These are phyloP conservation scores for Anoncus sp. DNA, from an alignment of 2,888 invertebrate species.

Conservation along the genomic window DNA sequence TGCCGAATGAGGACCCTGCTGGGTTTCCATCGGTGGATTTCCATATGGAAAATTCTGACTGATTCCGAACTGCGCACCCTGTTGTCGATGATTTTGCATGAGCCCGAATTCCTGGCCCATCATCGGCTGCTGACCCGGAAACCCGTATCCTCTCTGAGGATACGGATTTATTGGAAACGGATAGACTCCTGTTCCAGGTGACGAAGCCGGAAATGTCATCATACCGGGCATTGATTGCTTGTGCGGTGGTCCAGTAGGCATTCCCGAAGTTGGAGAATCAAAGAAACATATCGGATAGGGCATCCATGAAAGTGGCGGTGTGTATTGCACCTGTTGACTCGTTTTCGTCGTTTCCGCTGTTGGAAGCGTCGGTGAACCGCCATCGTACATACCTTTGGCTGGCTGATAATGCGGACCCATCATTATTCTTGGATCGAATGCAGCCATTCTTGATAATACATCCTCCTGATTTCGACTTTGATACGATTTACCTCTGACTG, in stretches of 20 bases:
- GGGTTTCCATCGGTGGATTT: conserved; percentile 10
- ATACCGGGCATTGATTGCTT: conserved; percentile 40
- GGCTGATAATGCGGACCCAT: conserved; percentile 25
- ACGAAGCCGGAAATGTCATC: conserved; percentile 57
- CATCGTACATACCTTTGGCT: conserved; percentile 49
- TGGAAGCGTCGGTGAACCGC: conserved; percentile 55
- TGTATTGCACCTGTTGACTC: conserved; percentile 75
- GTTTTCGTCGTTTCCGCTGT: conserved; percentile 75
- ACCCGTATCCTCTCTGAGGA: conserved; percentile 43
- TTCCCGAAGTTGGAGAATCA: conserved; percentile 29
- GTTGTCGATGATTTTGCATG: conserved; percentile 30
- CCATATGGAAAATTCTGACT: conserved; percentile 29
- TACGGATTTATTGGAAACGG: conserved; percentile 33
- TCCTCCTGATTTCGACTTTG: neutral
- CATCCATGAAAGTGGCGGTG: conserved; percentile 69
- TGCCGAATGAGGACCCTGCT: conserved; percentile 50
- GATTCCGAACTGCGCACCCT: conserved; percentile 17
- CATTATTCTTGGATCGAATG: conserved; percentile 44
- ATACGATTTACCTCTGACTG: neutral
- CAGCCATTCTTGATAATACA: neutral
- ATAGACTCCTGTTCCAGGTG: conserved; percentile 42
- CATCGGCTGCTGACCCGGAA: conserved; percentile 41
- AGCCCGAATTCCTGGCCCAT: conserved; percentile 49
- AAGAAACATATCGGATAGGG: conserved; percentile 74
- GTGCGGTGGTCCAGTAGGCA: conserved; percentile 1